These are phyloP conservation scores for Neoitamus cyanurus DNA, from an alignment of 2,888 invertebrate genomes.

Conservation along the genomic window DNA sequence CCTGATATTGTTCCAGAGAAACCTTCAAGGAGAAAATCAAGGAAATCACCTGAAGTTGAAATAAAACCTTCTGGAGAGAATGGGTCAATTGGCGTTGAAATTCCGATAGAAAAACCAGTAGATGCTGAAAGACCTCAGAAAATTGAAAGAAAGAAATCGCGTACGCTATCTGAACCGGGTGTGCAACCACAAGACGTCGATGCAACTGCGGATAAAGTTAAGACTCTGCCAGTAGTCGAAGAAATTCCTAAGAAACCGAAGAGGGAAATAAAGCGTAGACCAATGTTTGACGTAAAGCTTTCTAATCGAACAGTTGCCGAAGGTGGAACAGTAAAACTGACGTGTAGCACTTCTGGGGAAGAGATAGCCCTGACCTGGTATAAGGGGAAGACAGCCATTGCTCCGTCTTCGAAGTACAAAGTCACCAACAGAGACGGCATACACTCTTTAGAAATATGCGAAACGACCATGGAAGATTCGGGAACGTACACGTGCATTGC, in stretches of 20 bases:
- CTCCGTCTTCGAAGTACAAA: slow-evolving; percentile 58
- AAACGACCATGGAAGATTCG: slow-evolving; percentile 75
- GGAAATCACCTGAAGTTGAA: not conserved
- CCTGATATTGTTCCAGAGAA: not conserved
- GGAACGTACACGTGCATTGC: slow-evolving; percentile 86
- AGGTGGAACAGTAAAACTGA: slow-evolving; percentile 80
- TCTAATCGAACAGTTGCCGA: slow-evolving; percentile 81
- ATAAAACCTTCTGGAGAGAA: not conserved
- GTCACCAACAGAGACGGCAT: slow-evolving; percentile 71
- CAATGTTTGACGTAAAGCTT: slow-evolving; percentile 70
- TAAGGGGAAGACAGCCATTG: slow-evolving; percentile 73
- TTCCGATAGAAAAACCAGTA: not conserved
- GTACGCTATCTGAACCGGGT: not conserved
- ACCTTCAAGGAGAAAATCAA: not conserved
- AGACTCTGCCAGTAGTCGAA: slow-evolving; percentile 47
- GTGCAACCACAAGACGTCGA: not conserved
- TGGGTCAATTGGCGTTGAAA: not conserved
- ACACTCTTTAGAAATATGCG: slow-evolving; percentile 77
- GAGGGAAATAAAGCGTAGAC: slow-evolving; percentile 58
- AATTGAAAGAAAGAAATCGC: slow-evolving; percentile 17
- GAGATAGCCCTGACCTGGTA: slow-evolving; percentile 79
- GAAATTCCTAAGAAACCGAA: not conserved
- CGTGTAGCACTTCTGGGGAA: slow-evolving; percentile 79
- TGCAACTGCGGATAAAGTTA: slow-evolving; percentile 31
- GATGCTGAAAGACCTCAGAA: not conserved